Percentiles rank a stretch among this genome's conserved stretches.
Evolutionary conservation across 30 jellyfish, hydroid and myxozoan genomes (phyloP).

Genomic region (Clytia hemisphaerica): DNA sequence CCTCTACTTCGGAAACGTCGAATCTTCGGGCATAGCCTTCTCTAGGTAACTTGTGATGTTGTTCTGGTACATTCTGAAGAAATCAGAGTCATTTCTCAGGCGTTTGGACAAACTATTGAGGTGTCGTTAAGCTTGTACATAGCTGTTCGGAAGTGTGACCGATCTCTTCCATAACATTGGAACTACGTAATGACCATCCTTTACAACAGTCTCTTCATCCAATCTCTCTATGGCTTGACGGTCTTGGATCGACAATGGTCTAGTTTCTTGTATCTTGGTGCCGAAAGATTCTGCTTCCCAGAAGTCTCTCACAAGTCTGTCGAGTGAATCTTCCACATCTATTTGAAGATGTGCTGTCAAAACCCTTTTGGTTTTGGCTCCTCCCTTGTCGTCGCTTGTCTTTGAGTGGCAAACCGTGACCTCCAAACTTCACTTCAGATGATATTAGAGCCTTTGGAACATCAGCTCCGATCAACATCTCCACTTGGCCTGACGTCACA

Average conservation of each 20-base stretch:
- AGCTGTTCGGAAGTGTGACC: slow-evolving; percentile 1
- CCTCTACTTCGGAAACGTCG: slow-evolving; percentile 3
- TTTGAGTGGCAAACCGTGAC: background rate
- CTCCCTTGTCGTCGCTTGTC: no score
- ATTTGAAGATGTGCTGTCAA: no score
- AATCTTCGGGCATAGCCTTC: background rate
- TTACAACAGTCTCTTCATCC: background rate
- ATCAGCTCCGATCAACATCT: slow-evolving; percentile 10
- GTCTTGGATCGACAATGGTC: background rate
- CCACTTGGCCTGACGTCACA: background rate
- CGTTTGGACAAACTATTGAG: background rate
- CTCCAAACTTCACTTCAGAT: background rate
- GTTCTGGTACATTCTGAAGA: background rate
- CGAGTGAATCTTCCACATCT: background rate
- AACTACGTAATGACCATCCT: background rate
- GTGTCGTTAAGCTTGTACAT: background rate
- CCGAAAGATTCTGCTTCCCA: slow-evolving; percentile 2
- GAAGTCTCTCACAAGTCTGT: background rate
- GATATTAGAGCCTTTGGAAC: background rate
- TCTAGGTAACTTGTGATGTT: background rate
- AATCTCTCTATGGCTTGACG: background rate
- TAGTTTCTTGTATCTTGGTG: background rate
- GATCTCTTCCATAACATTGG: background rate
- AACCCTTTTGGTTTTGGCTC: no score
- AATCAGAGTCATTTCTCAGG: background rate